Base-by-base conservation (phyloP, 2,113 vertebrate species). In the Triplophysa rosa region DNA sequence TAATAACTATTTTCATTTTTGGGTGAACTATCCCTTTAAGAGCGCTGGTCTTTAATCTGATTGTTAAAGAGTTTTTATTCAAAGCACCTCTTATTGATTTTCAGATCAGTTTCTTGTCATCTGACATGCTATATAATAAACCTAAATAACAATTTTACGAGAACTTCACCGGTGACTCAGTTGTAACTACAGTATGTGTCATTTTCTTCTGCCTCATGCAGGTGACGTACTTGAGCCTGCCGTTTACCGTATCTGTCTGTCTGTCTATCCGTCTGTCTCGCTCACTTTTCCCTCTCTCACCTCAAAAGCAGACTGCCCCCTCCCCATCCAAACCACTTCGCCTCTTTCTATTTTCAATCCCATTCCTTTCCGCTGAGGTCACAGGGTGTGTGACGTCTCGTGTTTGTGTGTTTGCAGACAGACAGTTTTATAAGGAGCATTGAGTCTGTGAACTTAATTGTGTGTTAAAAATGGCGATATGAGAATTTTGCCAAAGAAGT, bases 331-430 rank as follows among this genome's bases (percentile, higher is more conserved):
- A 17, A 62, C 33, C 42, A 45, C 24, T 78, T 17, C 12, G 42
- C 64, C 71, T 80, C 72, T 77, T 79, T 85, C 66, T 79, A 83
- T 85, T 85, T 85, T 71, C 17, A n/a, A 83, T 47, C 11, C 23
- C 78, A 85, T 83, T 85, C 84, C 81, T 85, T 54, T 68, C 4
- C 21, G 54, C 74, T 83, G 75, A 85, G 74, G 64, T 83, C 78
- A 78, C 49, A 47, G 84, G 75, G 73, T 83, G 73, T 79, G 74
- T 69, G 68, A 80, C 77, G 67, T 82, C 61, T 73, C 21, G 19
- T 71, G 80, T 80, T 66, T 80, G 73, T 71, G 67, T 80, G 80
- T 78, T 78, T 81, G 74, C 81, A 79, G 69, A 78, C 52, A 67
- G 37, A 70, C 45, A 17, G n/a, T 76, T 62, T 82, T 37, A 45